Evolutionary conservation across 2,888 invertebrate genomes (phyloP).

Genomic region (Lordiphosa fenestrarum): DNA sequence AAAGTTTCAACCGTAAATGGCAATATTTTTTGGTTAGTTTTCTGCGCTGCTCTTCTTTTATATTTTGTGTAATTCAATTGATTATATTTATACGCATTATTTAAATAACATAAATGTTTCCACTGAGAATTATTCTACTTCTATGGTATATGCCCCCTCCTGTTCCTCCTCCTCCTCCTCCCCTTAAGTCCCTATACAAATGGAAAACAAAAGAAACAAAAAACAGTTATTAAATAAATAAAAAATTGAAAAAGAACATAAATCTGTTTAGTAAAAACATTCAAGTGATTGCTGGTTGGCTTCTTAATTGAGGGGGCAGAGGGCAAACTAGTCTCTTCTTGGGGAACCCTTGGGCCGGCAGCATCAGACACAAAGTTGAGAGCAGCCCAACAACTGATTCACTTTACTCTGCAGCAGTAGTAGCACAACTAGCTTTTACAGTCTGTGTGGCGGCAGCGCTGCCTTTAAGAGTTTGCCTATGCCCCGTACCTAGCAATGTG

Average conservation of each 20-base stretch:
- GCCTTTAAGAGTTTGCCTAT: too few relatives aligned
- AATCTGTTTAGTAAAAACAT: conserved; percentile 10
- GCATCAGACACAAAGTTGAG: too few relatives aligned
- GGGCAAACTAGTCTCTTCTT: too few relatives aligned
- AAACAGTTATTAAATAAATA: conserved; percentile 21
- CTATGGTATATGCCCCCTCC: conserved; percentile 36
- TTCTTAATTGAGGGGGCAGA: too few relatives aligned
- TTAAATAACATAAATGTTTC: conserved; percentile 39
- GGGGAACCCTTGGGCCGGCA: too few relatives aligned
- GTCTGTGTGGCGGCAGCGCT: too few relatives aligned
- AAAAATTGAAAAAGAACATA: conserved; percentile 36
- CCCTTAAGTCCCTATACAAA: too few relatives aligned
- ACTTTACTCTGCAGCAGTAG: too few relatives aligned
- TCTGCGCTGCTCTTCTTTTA: conserved; percentile 26
- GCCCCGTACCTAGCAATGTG: too few relatives aligned
- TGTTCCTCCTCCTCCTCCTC: conserved; percentile 7
- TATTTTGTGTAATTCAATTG: conserved; percentile 39
- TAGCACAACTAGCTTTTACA: too few relatives aligned
- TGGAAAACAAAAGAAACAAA: conserved; percentile 6
- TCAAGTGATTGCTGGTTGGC: too few relatives aligned
- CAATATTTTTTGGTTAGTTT: conserved; percentile 20
- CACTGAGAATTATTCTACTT: conserved; percentile 42
- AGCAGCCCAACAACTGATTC: too few relatives aligned
- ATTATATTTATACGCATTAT: conserved; percentile 35
- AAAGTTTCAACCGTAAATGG: conserved; percentile 17